These are phyloP conservation scores for Pterostichus niger DNA, from an alignment of 2,888 invertebrate genomes.

Conservation along the genomic window DNA sequence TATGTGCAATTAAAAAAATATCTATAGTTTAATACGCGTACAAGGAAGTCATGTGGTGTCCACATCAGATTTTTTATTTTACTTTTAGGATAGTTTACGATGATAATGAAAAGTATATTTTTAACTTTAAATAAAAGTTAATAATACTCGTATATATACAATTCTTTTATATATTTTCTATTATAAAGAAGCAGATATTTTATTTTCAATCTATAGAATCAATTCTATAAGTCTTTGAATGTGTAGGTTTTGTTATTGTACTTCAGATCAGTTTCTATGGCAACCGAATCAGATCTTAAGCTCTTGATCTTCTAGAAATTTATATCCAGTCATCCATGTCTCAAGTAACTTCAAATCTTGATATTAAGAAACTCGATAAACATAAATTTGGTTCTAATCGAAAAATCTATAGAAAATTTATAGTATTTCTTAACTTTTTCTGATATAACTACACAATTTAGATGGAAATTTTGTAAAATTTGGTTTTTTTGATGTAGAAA, in stretches of 20 bases:
- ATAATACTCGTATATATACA: too few species aligned
- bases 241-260: conserved; percentile 35
- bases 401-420: conserved; percentile 22
- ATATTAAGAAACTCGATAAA: conserved; percentile 34
- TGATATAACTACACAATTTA: too few species aligned
- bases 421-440: not conserved
- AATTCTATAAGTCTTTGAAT: conserved; percentile 10
- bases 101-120: too few species aligned
- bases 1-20: too few species aligned
- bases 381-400: conserved; percentile 27
- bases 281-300: conserved; percentile 36
- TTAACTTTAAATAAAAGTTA: too few species aligned
- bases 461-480: too few species aligned
- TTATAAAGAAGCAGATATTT: not conserved
- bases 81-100: not conserved
- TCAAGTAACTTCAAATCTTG: conserved; percentile 16
- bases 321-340: conserved; percentile 48
- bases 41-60: too few species aligned
- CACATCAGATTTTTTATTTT: not conserved
- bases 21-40: too few species aligned
- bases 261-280: conserved; percentile 24
- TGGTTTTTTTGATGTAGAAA: too few species aligned
- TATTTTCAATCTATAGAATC: conserved; percentile 20
- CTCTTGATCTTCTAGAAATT: conserved; percentile 37
- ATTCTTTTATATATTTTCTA: too few species aligned